phyloP scores from a whole-genome alignment of 30 jellyfish, hydroid and myxozoan species.

The Nemopilema nomurai region DNA sequence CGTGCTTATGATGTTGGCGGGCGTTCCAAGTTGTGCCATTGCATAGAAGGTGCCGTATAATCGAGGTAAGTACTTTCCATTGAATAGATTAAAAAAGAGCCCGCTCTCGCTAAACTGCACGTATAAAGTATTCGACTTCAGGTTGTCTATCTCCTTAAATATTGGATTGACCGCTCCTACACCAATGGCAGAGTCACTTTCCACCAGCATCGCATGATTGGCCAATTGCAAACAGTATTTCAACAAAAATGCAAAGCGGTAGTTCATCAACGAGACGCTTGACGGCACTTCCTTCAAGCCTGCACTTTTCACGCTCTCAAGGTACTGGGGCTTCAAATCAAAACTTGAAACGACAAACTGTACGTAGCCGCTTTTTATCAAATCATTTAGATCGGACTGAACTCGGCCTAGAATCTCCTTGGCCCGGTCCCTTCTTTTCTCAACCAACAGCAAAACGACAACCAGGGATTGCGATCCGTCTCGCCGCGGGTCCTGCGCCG shows the following conservation, averaged over 20 bases:
- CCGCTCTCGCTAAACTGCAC: slow-evolving; percentile 2
- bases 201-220: slow-evolving; percentile 33
- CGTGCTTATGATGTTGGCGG: slow-evolving; percentile 9
- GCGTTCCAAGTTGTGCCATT: slow-evolving; percentile 46
- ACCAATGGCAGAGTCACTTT: slow-evolving; percentile 1
- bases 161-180: slow-evolving; percentile 18
- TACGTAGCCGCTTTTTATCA: slow-evolving; percentile 33
- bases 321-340: slow-evolving; percentile 25
- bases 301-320: not conserved
- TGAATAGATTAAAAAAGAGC: slow-evolving; percentile 5
- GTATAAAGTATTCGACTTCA: slow-evolving; percentile 22
- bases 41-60: slow-evolving; percentile 44
- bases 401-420: slow-evolving; percentile 19
- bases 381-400: not conserved
- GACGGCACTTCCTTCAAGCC: slow-evolving; percentile 9
- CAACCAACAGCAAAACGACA: slow-evolving; percentile 44
- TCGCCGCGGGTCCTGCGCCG: slow-evolving; percentile 52
- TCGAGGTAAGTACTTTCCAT: slow-evolving; percentile 54
- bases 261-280: slow-evolving; percentile 23
- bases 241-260: slow-evolving; percentile 25
- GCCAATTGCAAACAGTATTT: slow-evolving; percentile 32
- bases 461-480: slow-evolving; percentile 38
- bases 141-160: slow-evolving; percentile 20
- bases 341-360: slow-evolving; percentile 41
- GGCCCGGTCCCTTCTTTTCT: slow-evolving; percentile 13